Percentiles rank a stretch among this genome's conserved stretches.
These are phyloP conservation scores for Zaprionus africanus DNA, from an alignment of 1,140 invertebrate genomes.

Conservation along the genomic window DNA sequence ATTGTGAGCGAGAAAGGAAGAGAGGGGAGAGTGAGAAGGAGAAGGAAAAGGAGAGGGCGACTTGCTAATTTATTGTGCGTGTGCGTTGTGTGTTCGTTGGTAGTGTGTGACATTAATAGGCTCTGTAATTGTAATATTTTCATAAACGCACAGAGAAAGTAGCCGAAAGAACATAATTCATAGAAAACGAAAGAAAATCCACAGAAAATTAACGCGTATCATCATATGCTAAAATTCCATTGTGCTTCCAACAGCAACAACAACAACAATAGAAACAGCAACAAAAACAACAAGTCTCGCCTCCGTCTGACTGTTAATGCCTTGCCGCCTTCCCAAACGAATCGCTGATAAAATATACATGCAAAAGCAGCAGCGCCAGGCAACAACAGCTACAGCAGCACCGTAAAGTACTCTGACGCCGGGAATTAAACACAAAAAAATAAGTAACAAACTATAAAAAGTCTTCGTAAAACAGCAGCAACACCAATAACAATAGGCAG, in stretches of 20 bases:
- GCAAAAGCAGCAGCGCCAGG: constrained; percentile 36
- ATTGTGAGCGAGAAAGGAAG: constrained; percentile 33
- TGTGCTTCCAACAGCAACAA: constrained; percentile 36
- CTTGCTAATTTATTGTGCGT: constrained; percentile 53
- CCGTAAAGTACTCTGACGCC: constrained; percentile 36
- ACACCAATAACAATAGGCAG: constrained; percentile 70
- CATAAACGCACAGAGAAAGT: constrained; percentile 5
- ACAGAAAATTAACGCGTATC: background rate
- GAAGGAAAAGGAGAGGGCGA: constrained; percentile 27
- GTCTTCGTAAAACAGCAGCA: constrained; percentile 57
- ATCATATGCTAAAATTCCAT: constrained; percentile 27
- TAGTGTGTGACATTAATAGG: constrained; percentile 39
- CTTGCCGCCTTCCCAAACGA: constrained; percentile 38
- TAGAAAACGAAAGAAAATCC: background rate
- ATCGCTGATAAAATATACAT: constrained; percentile 54
- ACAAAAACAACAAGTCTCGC: constrained; percentile 31
- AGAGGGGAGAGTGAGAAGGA: constrained; percentile 11
- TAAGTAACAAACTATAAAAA: constrained; percentile 59
- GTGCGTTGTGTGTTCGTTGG: constrained; percentile 36
- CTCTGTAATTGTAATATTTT: constrained; percentile 33
- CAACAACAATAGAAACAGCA: constrained; percentile 17
- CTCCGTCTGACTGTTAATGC: constrained; percentile 38
- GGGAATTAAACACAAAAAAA: constrained; percentile 66
- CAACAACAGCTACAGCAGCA: background rate
- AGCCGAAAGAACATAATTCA: background rate